Base-by-base conservation (phyloP, 92 coral and sea anemone genomes). In the Phenganax subtilis region DNA sequence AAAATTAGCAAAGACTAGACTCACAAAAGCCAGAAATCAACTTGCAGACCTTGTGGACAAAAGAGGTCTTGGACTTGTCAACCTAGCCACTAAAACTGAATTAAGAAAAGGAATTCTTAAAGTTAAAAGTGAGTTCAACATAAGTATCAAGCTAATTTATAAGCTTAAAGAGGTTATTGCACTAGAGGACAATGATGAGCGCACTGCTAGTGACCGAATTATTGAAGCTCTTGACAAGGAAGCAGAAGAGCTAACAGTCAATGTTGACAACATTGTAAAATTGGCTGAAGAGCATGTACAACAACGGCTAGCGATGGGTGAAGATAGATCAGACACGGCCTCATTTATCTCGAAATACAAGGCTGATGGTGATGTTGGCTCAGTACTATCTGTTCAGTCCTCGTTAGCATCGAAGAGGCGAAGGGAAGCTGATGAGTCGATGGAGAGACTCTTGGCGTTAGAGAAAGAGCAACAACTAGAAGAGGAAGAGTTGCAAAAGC, bases 1-100 rank as follows among this genome's bases (percentile, higher is more conserved):
- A 4, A 72, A 72, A 72, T 44, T 20, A 6, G 77, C 56, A 25
- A 72, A 72, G 77, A 31, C 56, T 9, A 72, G 56, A 17, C 77
- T 72, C 6, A 72, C 77, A 2, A 72, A 15, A 72, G 77, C 51
- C 51, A 37, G 77, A 37, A 72, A 72, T 5, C 51, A 12, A 29
- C 8, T 10, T 17, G 56, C 7, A 8, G 55, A 72, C 77, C 14
- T 31, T 4, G 54, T 15, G 10, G 74, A 9, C 6, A 27, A 68
- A 11, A 51, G 54, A 16, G 74, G 12, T 15, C 74, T 68, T 68
- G 74, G 29, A 27, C 17, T 29, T 16, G 4, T 28, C 44, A 28
- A 68, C 12, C 74, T 68, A 29, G 44, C 47, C 65, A 60, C 3
- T 11, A 60, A 16, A 12, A 11, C 17, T 27, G 20, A 60, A 8